Evolutionary conservation across 2,888 invertebrate genomes (phyloP), one percentile per base, ranked within the genome.

Genomic region (Chydorus sphaericus): DNA sequence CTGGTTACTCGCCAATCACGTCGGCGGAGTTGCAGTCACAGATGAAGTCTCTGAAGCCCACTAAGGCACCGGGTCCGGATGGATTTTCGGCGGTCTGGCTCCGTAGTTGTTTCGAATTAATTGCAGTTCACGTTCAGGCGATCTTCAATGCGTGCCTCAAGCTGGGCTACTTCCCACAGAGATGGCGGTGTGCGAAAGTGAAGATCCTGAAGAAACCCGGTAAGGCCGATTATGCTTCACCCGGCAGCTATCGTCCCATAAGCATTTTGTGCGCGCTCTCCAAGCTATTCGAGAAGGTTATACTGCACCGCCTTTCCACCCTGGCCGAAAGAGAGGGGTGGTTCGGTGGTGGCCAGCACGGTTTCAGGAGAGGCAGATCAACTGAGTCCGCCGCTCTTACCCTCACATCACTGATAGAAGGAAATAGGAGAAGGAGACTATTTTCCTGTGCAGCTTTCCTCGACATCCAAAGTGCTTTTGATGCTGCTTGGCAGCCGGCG

Each of bases 381-480:
- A 51, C 51, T 31, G 31, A 29, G 51, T 31, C 29, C n/a, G 30
- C 49, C 39, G 23, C 28, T 16, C 49, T 26, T 14, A 26, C 49
- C 28, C 14, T 48, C 16, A 26, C 28, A 6, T 23, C 20, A 8
- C 16, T 26, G n/a, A 51, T 51, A 29, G 51, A 51, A 18, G 20
- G 18, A 28, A 31, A 31, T 30, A 20, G 28, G 29, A 30, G 31
- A 29, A 20, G 4, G 7, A 51, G 31, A 30, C 10, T n/a, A 5
- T 20, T 18, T 30, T 31, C 51, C n/a, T 29, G 16, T n/a, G 28
- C 30, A 20, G 30, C 20, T 28, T 51, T 51, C 31, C 29, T 51
- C 14, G 31, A 51, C 51, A 51, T 51, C 20, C n/a, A 30, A n/a
- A 31, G 30, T n/a, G 51, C 51, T n/a, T 51, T 51, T 51, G 51